phyloP scores from a whole-genome alignment of 2,113 vertebrate species.

The Mesocricetus auratus region DNA sequence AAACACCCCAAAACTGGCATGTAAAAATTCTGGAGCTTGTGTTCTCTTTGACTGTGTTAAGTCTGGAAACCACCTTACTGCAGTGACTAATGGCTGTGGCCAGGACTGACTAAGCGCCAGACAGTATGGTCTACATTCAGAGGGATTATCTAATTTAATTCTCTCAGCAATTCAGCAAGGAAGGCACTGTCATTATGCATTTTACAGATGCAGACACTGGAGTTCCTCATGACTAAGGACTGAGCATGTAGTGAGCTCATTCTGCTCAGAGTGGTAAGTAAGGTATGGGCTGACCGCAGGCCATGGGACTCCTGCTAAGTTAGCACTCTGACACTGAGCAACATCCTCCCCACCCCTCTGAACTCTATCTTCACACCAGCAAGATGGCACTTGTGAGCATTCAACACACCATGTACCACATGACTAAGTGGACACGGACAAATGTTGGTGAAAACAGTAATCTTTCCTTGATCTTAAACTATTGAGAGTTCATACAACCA shows the following conservation, averaged over 20 bases:
- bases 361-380: background rate
- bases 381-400: conserved; percentile 21
- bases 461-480: conserved; percentile 29
- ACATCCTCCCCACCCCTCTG: background rate
- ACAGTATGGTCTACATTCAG: background rate
- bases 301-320: background rate
- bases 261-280: background rate
- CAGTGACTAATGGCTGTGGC: background rate
- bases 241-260: background rate
- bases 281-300: background rate
- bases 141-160: conserved; percentile 26
- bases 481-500: background rate
- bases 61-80: conserved; percentile 41
- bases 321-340: background rate
- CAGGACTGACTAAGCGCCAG: background rate
- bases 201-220: conserved; percentile 27
- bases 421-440: background rate
- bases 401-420: background rate
- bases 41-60: background rate
- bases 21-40: conserved; percentile 36
- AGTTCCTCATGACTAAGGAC: conserved; percentile 7
- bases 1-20: conserved; percentile 65
- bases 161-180: background rate
- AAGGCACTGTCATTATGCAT: conserved; percentile 8
- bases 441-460: background rate